These are phyloP conservation scores for Criorhina ranunculi DNA, from an alignment of 2,888 invertebrate species.

Conservation along the genomic window DNA sequence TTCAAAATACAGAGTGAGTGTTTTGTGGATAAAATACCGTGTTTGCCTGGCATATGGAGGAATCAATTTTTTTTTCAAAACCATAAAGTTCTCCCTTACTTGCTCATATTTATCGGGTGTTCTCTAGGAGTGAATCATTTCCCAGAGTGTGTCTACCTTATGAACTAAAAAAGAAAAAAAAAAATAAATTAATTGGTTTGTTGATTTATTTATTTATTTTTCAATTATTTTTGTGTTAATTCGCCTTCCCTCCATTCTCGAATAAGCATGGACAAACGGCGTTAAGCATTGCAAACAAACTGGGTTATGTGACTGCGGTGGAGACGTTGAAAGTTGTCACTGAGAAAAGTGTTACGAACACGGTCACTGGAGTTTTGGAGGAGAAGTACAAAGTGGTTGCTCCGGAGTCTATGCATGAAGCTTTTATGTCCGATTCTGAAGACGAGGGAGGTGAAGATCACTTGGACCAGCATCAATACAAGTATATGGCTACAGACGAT, in stretches of 20 bases:
- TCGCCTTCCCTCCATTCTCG: conserved; percentile 14
- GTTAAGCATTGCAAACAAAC: conserved; percentile 96
- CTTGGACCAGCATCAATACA: conserved; percentile 88
- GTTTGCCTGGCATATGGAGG: conserved; percentile 1
- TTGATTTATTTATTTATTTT: conserved; percentile 17
- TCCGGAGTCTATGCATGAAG: conserved; percentile 99
- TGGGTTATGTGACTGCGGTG: conserved; percentile 99
- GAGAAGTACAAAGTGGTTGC: conserved; percentile 99
- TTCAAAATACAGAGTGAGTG: conserved; percentile 5
- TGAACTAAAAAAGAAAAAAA: too few species aligned
- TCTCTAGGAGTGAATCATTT: background rate
- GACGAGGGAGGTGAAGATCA: conserved; percentile 95
- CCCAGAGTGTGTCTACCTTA: conserved; percentile 6
- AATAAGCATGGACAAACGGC: conserved; percentile 99
- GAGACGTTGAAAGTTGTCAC: conserved; percentile 97
- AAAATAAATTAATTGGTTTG: conserved; percentile 15
- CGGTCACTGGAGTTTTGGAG: conserved; percentile 86
- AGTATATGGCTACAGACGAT: conserved; percentile 93
- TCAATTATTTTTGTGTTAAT: conserved; percentile 10
- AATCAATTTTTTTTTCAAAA: background rate
- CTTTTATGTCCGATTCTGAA: conserved; percentile 99
- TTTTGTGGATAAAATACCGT: conserved; percentile 20
- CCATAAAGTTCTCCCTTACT: background rate
- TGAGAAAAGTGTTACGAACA: conserved; percentile 89
- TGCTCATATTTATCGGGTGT: conserved; percentile 14